Base-by-base conservation (phyloP, 2,797 vertebrate species). In the Tolypeutes matacus region DNA sequence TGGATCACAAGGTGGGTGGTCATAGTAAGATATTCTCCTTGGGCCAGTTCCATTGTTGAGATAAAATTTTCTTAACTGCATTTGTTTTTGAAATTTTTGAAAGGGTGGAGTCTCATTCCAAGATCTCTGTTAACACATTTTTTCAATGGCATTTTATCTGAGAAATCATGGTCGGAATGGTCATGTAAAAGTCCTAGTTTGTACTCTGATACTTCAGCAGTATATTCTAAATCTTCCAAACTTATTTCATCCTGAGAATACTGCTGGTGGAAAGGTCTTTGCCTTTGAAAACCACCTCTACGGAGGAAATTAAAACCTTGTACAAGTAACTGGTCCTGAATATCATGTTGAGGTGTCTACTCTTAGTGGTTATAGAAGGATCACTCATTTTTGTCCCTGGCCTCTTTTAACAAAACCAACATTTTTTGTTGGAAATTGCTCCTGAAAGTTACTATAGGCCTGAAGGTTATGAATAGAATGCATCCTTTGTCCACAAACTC, bases 201-300 rank as follows among this genome's bases (percentile, higher is more conserved):
- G 72, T 96, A 97, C 18, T 90, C 96, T 93, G 0, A 62, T 31
- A 64, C 95, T n/a, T 95, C 95, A 7, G 91, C 96, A 94, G 95
- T 90, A 96, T 96, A 97, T 65, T 98, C 97, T 86, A 95, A 95
- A 92, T 97, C 97, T 92, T 92, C 94, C 29, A 92, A 5, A 27
- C 96, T 96, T 51, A 95, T 85, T 78, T 97, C 85, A 67, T 96
- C 70, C 23, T 58, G 93, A 62, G 94, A 97, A 92, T 82, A 53
- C 12, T 53, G 87, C 15, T 51, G 29, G 58, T 15, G 27, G 60
- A 34, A 62, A 60, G 21, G 34, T 31, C 64, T 86, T 67, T 93
- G 86, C 65, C 42, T 93, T 75, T 56, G 49, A 39, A 69, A 80
- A 73, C n/a, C 29, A 76, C 29, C 21, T 65, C 14, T 60, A 15